These are phyloP conservation scores for Melipona quadrifasciata DNA, from an alignment of 1,140 invertebrate genomes.

Conservation along the genomic window DNA sequence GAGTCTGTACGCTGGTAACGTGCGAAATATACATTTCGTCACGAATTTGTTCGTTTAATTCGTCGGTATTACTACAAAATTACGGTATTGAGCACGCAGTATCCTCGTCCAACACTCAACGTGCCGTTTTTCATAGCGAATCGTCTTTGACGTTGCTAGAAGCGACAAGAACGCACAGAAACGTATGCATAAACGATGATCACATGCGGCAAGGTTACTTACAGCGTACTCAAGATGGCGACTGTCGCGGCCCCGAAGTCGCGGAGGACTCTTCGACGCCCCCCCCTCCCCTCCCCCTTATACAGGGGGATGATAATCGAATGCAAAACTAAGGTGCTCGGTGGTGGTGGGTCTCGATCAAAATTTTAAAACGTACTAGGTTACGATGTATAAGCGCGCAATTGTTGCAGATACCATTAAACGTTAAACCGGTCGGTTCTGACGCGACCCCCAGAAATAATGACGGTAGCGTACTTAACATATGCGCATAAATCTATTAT, in stretches of 20 bases:
- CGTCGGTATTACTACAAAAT: not conserved
- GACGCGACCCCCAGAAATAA: conserved; percentile 58
- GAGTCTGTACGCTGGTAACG: not conserved
- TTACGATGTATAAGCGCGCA: conserved; percentile 1
- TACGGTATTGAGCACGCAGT: not conserved
- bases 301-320: conserved; percentile 41
- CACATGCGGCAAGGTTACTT: conserved; percentile 1
- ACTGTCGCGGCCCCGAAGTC: conserved; percentile 3
- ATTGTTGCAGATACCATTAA: conserved; percentile 56
- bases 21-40: not conserved
- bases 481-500: conserved; percentile 82
- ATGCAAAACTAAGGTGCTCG: conserved; percentile 40
- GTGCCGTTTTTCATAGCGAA: too few species aligned
- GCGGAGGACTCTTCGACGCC: conserved; percentile 19
- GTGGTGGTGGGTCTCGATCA: not conserved
- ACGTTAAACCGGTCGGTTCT: conserved; percentile 38
- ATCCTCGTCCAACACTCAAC: too few species aligned
- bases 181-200: conserved; percentile 37
- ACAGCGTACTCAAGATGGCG: conserved; percentile 53
- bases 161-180: not conserved
- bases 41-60: not conserved
- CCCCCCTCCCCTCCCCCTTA: too few species aligned
- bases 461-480: conserved; percentile 69
- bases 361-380: conserved; percentile 24
- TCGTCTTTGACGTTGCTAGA: not conserved